Base-by-base conservation (phyloP, 2,797 vertebrate species). In the Sus cebifrons region DNA sequence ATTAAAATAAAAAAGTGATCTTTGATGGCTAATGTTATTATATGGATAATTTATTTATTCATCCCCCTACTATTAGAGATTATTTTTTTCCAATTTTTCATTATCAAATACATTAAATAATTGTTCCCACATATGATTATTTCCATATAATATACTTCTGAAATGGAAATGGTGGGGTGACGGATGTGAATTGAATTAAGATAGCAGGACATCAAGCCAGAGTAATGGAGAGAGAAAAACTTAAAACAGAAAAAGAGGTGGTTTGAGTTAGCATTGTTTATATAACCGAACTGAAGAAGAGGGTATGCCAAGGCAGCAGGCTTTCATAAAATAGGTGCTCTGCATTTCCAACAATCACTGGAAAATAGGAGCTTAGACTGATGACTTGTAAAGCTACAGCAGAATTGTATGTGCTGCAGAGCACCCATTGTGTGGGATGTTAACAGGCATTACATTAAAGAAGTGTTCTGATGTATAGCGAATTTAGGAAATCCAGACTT, bases 21-120 rank as follows among this genome's bases (percentile, higher is more conserved):
- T 65, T 73, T 83, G 23, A 58, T 84, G 44, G 17, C 9, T 62
- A 71, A 52, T 64, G 78, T 90, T 67, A 62, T 67, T 65, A 3
- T 58, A 74, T 90, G 44, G 25, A 75, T 29, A 74, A 83, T 83
- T 73, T 88, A 58, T 11, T 60, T 86, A 91, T 67, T 5, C 2
- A 68, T 73, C 40, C 6, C 27, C 1, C 17, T 52, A 81, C 54
- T 75, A 88, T 44, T 81, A 74, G 2, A 67, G 12, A 77, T 64
- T 40, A 52, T n/a, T 32, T 49, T 17, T 44, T 89, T 64, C 27
- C 32, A 92, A 36, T 36, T 60, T 89, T 95, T 70, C 27, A 89
- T 86, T 84, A 83, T 82, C 3, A 83, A 68, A 8, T 84, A 87
- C 29, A 70, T 36, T 86, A 86, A 71, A 89, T 56, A 65, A 89